Evolutionary conservation across 2,113 vertebrate species (phyloP).

Genomic region (Porphyrio hochstetteri): DNA sequence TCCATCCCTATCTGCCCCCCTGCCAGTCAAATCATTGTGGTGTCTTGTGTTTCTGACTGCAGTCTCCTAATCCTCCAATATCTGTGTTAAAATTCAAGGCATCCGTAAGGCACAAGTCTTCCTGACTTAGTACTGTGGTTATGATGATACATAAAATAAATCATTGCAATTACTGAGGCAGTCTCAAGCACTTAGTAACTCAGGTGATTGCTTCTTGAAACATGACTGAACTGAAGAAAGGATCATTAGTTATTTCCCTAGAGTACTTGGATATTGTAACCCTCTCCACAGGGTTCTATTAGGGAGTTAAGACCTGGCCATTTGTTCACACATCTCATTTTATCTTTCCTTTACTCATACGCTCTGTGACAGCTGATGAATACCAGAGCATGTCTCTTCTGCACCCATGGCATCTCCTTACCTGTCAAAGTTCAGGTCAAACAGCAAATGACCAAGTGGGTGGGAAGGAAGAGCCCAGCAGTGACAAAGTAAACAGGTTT

Average conservation of each 20-base stretch:
- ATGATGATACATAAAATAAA: conserved; percentile 57
- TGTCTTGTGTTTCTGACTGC: not conserved
- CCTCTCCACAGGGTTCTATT: conserved; percentile 43
- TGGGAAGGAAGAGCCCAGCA: not conserved
- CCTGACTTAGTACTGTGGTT: conserved; percentile 25
- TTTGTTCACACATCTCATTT: conserved; percentile 33
- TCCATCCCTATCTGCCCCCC: rapidly evolving
- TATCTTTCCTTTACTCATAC: not conserved
- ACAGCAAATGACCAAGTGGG: not conserved
- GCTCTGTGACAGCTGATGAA: not conserved
- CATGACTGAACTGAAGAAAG: conserved; percentile 50
- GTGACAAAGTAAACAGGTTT: not conserved
- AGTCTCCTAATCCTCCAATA: not conserved
- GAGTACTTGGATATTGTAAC: conserved; percentile 44
- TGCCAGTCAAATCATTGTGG: not conserved
- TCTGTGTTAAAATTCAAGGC: conserved; percentile 16
- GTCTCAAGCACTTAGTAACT: conserved; percentile 53
- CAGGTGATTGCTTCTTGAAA: conserved; percentile 45
- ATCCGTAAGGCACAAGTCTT: conserved; percentile 18
- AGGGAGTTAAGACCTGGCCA: conserved; percentile 29
- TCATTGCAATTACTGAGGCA: conserved; percentile 50
- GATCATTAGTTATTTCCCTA: conserved; percentile 60
- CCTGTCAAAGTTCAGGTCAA: not conserved
- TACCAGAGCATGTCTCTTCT: not conserved
- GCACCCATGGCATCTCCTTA: not conserved